A percentile compares a stretch with the other conserved stretches of the same genome.
phyloP scores from a whole-genome alignment of 2,113 vertebrate genomes.

The Sorex fumeus region DNA sequence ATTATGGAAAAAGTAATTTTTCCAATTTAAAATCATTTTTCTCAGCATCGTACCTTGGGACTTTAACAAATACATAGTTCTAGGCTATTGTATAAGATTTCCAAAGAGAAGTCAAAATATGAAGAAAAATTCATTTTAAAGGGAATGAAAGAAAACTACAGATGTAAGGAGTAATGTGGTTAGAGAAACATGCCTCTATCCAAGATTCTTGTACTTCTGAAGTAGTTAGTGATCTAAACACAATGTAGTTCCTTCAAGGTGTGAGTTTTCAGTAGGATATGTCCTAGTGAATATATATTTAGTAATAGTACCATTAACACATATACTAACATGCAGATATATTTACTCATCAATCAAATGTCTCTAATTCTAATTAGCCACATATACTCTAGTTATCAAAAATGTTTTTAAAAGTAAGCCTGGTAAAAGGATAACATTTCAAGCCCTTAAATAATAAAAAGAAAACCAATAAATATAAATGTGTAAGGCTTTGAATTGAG shows the following conservation, averaged over 20 bases:
- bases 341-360: neutral
- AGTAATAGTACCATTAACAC: neutral
- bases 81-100: neutral
- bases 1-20: conserved; percentile 29
- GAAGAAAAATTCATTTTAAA: conserved; percentile 31
- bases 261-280: neutral
- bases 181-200: conserved; percentile 32
- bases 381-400: conserved; percentile 2
- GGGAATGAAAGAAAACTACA: conserved; percentile 53
- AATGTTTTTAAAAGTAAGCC: neutral
- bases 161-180: neutral
- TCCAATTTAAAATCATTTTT: neutral
- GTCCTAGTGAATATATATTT: neutral
- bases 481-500: neutral
- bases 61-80: conserved; percentile 9
- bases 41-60: neutral
- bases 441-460: conserved; percentile 25
- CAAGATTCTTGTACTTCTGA: conserved; percentile 24
- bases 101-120: conserved; percentile 44
- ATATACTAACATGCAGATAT: neutral
- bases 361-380: conserved; percentile 32
- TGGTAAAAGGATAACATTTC: neutral
- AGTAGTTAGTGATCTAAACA: neutral
- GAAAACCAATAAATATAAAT: neutral
- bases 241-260: neutral